Percentiles rank a stretch among this genome's conserved stretches.
Evolutionary conservation across 2,888 invertebrate species (phyloP).

Genomic region (Eilema griseolum): DNA sequence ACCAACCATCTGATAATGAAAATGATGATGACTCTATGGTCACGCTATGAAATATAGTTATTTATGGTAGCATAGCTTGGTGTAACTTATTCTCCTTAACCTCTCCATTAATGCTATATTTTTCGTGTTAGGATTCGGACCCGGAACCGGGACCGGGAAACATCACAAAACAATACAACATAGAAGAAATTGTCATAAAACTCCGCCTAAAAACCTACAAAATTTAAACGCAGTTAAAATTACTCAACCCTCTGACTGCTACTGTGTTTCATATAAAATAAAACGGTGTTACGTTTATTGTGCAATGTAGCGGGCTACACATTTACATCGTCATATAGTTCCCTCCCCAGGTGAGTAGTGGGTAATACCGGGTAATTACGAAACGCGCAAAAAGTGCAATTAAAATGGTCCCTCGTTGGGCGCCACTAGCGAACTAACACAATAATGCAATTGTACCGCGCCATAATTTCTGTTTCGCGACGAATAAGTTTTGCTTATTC

Average conservation of each 20-base stretch:
- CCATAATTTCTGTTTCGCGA: conserved; percentile 47
- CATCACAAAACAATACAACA: background rate
- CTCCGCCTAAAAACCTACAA: background rate
- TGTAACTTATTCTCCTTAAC: too few species aligned
- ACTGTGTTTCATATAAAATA: conserved; percentile 27
- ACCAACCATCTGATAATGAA: too few species aligned
- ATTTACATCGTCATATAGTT: conserved; percentile 51
- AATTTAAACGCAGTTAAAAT: conserved; percentile 7
- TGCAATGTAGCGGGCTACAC: conserved; percentile 36
- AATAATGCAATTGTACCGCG: conserved; percentile 50
- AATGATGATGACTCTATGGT: too few species aligned
- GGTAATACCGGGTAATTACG: conserved; percentile 34
- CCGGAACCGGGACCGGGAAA: background rate
- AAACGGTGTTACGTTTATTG: conserved; percentile 46
- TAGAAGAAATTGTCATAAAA: background rate
- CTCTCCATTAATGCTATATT: too few species aligned
- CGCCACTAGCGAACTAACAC: conserved; percentile 43
- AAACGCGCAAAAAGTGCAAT: conserved; percentile 55
- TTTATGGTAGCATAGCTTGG: too few species aligned
- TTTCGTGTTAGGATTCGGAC: too few species aligned
- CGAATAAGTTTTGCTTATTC: conserved; percentile 39
- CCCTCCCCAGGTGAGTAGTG: conserved; percentile 37
- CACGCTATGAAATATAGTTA: too few species aligned
- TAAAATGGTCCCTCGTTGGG: conserved; percentile 53
- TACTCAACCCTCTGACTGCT: conserved; percentile 30